Conservation (phyloP, 2,113 vertebrate genomes). For the Columba livia region DNA sequence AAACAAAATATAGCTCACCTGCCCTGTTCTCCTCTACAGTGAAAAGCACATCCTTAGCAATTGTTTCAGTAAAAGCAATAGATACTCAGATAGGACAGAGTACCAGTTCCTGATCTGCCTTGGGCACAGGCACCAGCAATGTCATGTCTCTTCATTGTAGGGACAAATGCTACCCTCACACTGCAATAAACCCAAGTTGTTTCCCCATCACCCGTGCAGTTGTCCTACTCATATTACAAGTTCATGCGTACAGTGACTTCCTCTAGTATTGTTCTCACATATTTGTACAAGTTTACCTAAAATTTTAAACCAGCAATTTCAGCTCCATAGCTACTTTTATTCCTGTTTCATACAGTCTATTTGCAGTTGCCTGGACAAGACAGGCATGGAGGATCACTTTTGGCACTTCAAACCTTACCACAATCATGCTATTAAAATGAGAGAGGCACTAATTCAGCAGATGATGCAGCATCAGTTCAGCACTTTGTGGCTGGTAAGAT, state of each 20-base stretch:
- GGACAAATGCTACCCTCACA: not conserved
- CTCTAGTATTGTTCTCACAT: not conserved
- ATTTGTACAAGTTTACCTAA: not conserved
- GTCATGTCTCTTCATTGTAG: not conserved
- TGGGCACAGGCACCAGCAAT: not conserved
- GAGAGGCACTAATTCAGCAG: not conserved
- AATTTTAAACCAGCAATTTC: not conserved
- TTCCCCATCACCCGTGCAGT: not conserved
- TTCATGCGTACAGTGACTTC: not conserved
- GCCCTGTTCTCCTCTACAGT: not conserved
- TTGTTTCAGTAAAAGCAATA: not conserved
- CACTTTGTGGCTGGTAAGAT: not conserved
- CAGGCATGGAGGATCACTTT: not conserved
- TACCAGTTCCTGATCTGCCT: not conserved
- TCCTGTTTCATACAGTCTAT: not conserved
- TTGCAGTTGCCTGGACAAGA: not conserved
- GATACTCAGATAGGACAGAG: not conserved
- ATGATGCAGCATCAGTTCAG: not conserved
- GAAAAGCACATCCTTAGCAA: not conserved
- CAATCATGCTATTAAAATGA: fast-evolving
- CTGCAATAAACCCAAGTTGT: not conserved
- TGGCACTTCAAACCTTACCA: not conserved
- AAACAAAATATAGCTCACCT: slow-evolving; percentile 56
- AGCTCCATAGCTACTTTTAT: not conserved
- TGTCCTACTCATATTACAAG: not conserved